phyloP scores from a whole-genome alignment of 1,140 invertebrate species.

The Dermatophagoides farinae region DNA sequence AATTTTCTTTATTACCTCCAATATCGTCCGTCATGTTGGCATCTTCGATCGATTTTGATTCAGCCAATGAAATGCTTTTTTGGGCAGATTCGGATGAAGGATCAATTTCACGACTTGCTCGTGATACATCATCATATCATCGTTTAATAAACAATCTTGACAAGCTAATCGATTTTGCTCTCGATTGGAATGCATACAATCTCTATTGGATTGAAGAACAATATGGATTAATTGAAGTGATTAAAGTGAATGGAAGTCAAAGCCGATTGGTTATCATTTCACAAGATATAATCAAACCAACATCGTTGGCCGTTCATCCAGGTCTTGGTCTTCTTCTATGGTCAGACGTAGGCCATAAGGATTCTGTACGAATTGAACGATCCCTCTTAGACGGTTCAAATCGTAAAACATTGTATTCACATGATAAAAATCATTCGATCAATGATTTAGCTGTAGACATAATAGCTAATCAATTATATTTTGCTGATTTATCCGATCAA shows the following conservation, averaged over 20 bases:
- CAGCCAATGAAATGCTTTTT: conserved; percentile 42
- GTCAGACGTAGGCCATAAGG: conserved; percentile 28
- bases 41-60: conserved; percentile 46
- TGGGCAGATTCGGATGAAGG: conserved; percentile 59
- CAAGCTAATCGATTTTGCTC: conserved; percentile 34
- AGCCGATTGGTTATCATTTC: conserved; percentile 29
- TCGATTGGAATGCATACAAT: conserved; percentile 31
- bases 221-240: conserved; percentile 35
- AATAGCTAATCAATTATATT: conserved; percentile 25
- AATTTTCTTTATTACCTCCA: conserved; percentile 35
- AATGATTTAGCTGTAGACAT: conserved; percentile 29
- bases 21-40: conserved; percentile 53
- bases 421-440: conserved; percentile 25
- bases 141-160: conserved; percentile 35
- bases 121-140: conserved; percentile 48
- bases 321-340: conserved; percentile 32
- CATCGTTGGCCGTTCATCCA: conserved; percentile 41
- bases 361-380: conserved; percentile 27
- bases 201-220: conserved; percentile 42
- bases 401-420: conserved; percentile 24
- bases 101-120: conserved; percentile 45
- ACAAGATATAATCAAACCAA: conserved; percentile 29
- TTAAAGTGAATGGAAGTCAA: conserved; percentile 31
- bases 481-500: conserved; percentile 27
- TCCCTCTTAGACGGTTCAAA: conserved; percentile 31